Conservation (phyloP, 2,797 vertebrate species). For the Ctenosaura bakeri region DNA sequence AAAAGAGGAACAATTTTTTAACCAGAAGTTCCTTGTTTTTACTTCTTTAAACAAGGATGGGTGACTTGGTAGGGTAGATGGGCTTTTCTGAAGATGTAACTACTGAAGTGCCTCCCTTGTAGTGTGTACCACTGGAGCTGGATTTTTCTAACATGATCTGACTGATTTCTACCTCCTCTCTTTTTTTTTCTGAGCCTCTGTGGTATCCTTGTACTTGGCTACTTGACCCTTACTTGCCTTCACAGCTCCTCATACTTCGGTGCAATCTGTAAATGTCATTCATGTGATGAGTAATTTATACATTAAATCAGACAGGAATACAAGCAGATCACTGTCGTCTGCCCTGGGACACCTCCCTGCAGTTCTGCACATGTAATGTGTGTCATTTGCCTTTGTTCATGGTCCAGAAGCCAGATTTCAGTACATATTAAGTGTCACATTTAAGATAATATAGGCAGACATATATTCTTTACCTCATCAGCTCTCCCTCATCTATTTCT, state of each 20-base stretch:
- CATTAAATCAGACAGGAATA: conserved; percentile 18
- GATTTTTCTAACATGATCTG: background rate
- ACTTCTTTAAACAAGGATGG: background rate
- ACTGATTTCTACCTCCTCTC: background rate
- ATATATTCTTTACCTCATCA: conserved; percentile 33
- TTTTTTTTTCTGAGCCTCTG: background rate
- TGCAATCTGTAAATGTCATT: conserved; percentile 5
- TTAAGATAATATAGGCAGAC: conserved; percentile 23
- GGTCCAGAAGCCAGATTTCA: conserved; percentile 31
- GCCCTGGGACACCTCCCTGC: background rate
- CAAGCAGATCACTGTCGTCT: background rate
- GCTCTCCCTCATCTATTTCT: conserved; percentile 32
- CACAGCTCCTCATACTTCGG: background rate
- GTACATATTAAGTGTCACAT: background rate
- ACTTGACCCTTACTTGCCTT: background rate
- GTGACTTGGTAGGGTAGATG: background rate
- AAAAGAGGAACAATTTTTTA: background rate
- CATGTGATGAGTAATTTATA: conserved; percentile 3
- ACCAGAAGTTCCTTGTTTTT: background rate
- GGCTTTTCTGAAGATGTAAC: background rate
- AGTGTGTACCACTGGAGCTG: background rate
- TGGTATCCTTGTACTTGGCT: background rate
- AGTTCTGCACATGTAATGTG: conserved; percentile 2
- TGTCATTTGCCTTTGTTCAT: conserved; percentile 27
- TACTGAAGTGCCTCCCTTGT: background rate